A percentile compares a stretch with the other conserved stretches of the same genome.
These are phyloP conservation scores for Hozukius guyotensis DNA, from an alignment of 2,797 vertebrate species.

Conservation along the genomic window DNA sequence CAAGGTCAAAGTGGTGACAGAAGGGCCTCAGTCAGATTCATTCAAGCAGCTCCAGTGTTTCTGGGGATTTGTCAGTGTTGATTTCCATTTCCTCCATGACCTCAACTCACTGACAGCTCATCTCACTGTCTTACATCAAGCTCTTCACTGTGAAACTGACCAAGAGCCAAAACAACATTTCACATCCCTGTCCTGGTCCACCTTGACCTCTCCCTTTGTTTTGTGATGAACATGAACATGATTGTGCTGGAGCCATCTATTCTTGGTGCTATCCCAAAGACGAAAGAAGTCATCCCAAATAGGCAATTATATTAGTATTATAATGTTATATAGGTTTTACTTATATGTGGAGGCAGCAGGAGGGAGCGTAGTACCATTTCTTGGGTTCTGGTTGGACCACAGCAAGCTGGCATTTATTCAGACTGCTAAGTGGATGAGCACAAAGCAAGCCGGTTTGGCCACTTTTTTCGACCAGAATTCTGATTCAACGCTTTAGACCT, in stretches of 20 bases:
- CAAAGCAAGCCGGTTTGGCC: not conserved
- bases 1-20: slow-evolving; percentile 3
- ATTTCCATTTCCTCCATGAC: slow-evolving; percentile 13
- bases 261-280: not conserved
- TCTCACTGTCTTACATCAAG: not conserved
- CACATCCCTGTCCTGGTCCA: not conserved
- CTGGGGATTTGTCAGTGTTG: slow-evolving; percentile 5
- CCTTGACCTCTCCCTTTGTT: not conserved
- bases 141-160: not conserved
- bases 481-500: not conserved
- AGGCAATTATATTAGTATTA: not conserved
- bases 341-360: not conserved
- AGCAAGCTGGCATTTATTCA: not conserved
- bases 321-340: not conserved
- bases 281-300: not conserved
- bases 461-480: not conserved
- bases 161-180: slow-evolving; percentile 8
- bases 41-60: not conserved
- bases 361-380: not conserved
- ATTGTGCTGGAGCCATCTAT: not conserved
- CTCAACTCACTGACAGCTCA: slow-evolving; percentile 2
- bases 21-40: not conserved
- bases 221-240: not conserved
- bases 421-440: not conserved
- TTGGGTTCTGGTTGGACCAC: not conserved